Evolutionary conservation across 2,113 vertebrate genomes (phyloP).

Genomic region (Leiothrix lutea): DNA sequence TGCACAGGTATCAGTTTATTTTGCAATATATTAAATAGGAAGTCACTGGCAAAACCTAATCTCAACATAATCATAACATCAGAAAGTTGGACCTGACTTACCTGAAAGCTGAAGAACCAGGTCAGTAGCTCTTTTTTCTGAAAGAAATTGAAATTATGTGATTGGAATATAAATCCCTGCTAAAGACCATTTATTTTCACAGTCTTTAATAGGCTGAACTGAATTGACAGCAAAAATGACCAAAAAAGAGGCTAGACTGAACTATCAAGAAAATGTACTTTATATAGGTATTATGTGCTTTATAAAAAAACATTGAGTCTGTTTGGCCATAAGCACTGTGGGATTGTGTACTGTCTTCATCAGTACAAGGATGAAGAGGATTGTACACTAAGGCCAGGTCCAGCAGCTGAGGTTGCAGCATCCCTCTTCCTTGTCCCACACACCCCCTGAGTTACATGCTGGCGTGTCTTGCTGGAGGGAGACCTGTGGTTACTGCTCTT

Average conservation of each 20-base stretch:
- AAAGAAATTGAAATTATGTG: not conserved
- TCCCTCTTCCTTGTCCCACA: fast-evolving
- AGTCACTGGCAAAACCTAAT: not conserved
- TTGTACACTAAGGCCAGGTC: not conserved
- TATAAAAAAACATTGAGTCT: not conserved
- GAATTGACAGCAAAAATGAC: not conserved
- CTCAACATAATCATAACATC: not conserved
- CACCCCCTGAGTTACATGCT: not conserved
- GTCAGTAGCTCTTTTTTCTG: not conserved
- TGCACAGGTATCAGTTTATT: not conserved
- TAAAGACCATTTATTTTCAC: slow-evolving; percentile 1
- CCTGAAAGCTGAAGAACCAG: not conserved
- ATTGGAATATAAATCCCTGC: not conserved
- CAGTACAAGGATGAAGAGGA: not conserved
- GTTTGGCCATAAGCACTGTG: not conserved
- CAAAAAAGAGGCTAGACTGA: not conserved
- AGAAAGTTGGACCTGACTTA: not conserved
- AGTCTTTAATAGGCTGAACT: not conserved
- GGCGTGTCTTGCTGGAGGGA: not conserved
- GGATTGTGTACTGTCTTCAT: not conserved
- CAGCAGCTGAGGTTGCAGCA: not conserved
- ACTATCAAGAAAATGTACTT: not conserved
- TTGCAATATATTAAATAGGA: slow-evolving; percentile 7
- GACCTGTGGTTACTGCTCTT: not conserved
- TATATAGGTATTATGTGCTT: not conserved